These are phyloP conservation scores for Meiosimyza decipiens DNA, from an alignment of 2,888 invertebrate genomes.

Conservation along the genomic window DNA sequence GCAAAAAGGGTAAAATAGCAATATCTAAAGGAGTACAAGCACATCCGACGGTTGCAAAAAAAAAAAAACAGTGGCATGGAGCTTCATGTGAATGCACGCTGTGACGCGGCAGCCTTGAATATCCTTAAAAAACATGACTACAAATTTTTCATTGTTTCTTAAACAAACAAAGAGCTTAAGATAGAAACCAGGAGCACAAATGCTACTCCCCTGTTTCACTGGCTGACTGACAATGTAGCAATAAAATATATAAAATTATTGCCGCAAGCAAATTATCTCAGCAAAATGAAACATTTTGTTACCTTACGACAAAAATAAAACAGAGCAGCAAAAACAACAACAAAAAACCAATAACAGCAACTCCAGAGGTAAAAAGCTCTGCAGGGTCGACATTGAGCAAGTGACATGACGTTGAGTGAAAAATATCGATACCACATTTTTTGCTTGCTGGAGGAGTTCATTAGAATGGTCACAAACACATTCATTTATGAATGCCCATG, in stretches of 20 bases:
- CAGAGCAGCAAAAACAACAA: slow-evolving; percentile 12
- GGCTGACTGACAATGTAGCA: slow-evolving; percentile 16
- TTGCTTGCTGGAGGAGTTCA: no score
- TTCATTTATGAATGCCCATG: no score
- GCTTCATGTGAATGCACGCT: slow-evolving; percentile 7
- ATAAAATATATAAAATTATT: slow-evolving; percentile 36
- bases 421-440: no score
- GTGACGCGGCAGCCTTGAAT: neutral
- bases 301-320: slow-evolving; percentile 23
- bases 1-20: neutral
- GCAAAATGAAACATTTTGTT: slow-evolving; percentile 10
- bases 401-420: no score
- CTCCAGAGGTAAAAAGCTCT: no score
- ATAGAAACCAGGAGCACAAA: no score
- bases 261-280: slow-evolving; percentile 19
- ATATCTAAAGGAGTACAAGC: neutral
- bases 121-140: no score
- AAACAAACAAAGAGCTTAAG: no score
- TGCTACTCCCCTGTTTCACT: neutral
- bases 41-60: neutral
- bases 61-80: neutral
- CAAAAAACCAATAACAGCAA: slow-evolving; percentile 16
- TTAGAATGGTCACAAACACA: no score
- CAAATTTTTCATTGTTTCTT: no score
- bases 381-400: no score